Base-by-base conservation (phyloP, 2,797 vertebrate genomes). In the Saxicola maurus region DNA sequence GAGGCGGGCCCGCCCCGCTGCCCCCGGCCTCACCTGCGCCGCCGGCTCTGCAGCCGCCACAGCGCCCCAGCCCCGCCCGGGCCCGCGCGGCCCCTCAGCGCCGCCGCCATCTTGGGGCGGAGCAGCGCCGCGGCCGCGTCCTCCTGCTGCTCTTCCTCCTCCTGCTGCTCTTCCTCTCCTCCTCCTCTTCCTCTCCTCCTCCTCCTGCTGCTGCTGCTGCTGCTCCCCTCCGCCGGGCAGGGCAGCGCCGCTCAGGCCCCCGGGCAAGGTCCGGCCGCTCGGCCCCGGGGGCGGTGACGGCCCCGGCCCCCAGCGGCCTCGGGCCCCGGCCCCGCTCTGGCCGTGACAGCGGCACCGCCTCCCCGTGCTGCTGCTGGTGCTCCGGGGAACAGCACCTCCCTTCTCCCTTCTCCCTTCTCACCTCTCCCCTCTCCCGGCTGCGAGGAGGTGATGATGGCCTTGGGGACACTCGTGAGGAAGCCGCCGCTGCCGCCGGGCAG, bases 371-470 rank as follows among this genome's bases (percentile, higher is more conserved):
- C 35, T 35, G 35, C 35, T 35, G 35, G 35, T 11, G 35, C 35
- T 35, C 35, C 35, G 35, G 35, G 35, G 35, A 35, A 11, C 35
- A 11, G 37, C 65, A 0, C 0, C 24, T 6, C 19, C 13, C 1
- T 28, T 60, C 40, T 8, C 4, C 25, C 21, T 7, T 23, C 11
- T 45, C 20, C 18, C 42, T 38, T 9, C 30, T 59, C 4, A n/a
- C n/a, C 12, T 23, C 11, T 45, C 20, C 18, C 42, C 43, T 9
- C 30, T 59, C 4, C 37, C 9, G 23, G 1, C 74, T 16, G 67
- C 87, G 4, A 87, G 95, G 40, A 67, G 52, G 67, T 11, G 28
- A 77, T 23, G 97, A 98, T 96, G 94, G 89, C 98, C n/a, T 46
- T 98, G 75, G 92, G 95, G 23, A 73, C 68, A 1, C 55, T 87